These are phyloP conservation scores for Drosophila barbarae DNA, from an alignment of 2,888 invertebrate genomes.

Conservation along the genomic window DNA sequence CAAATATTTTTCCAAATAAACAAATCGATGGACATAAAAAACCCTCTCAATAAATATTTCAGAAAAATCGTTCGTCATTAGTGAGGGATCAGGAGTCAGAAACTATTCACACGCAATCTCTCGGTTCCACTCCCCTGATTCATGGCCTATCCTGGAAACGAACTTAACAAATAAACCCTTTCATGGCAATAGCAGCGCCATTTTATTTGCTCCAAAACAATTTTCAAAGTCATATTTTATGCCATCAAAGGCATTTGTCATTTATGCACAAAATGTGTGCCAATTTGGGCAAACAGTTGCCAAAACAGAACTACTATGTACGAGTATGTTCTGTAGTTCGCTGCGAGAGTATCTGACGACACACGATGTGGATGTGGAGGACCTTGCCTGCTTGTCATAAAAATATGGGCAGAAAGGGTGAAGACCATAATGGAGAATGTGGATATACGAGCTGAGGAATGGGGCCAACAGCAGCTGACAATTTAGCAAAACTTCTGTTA, in stretches of 20 bases:
- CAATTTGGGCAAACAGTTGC: constrained; percentile 55
- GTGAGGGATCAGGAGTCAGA: constrained; percentile 39
- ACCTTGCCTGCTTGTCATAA: constrained; percentile 53
- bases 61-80: constrained; percentile 36
- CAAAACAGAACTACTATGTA: constrained; percentile 15
- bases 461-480: constrained; percentile 52
- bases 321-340: constrained; percentile 20
- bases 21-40: not conserved
- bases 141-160: not conserved
- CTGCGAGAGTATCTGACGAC: constrained; percentile 57
- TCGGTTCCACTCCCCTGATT: not conserved
- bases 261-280: constrained; percentile 70
- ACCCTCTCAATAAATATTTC: not conserved
- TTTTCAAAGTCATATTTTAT: constrained; percentile 73
- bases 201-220: constrained; percentile 73
- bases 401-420: constrained; percentile 35
- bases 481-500: constrained; percentile 65
- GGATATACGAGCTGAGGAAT: constrained; percentile 27
- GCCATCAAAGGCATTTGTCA: constrained; percentile 74
- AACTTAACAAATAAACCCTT: constrained; percentile 16
- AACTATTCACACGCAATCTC: constrained; percentile 49
- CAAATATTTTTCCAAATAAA: not conserved
- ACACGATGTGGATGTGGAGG: constrained; percentile 43
- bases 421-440: constrained; percentile 29
- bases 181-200: constrained; percentile 25